Evolutionary conservation across 2,113 vertebrate species (phyloP).

Genomic region (Rhabdomys dilectus): DNA sequence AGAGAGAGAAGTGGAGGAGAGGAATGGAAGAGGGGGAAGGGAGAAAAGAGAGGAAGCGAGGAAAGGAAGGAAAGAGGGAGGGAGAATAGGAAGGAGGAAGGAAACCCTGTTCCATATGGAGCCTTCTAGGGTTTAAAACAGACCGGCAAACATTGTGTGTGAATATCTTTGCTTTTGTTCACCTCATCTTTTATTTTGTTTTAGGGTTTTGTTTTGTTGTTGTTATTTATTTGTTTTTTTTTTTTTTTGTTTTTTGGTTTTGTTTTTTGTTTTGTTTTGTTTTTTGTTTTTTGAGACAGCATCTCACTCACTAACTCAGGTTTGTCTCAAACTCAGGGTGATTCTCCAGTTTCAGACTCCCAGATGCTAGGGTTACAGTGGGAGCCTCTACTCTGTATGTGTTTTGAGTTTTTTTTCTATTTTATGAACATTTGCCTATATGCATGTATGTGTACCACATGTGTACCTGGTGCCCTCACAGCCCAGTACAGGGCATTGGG

Average conservation of each 20-base stretch:
- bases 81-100: not conserved
- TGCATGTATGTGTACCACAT: not conserved
- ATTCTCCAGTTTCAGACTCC: not conserved
- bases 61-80: not conserved
- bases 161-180: not conserved
- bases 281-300: not conserved
- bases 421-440: not conserved
- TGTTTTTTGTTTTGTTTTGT: too few species aligned
- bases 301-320: not conserved
- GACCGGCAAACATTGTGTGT: not conserved
- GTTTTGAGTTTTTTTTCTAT: not conserved
- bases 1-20: not conserved
- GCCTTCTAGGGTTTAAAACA: too few species aligned
- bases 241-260: too few species aligned
- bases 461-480: not conserved
- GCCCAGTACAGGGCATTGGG: not conserved
- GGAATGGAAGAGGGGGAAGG: too few species aligned
- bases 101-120: too few species aligned
- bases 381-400: not conserved
- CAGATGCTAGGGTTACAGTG: not conserved
- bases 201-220: not conserved
- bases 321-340: not conserved
- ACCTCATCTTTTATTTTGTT: not conserved
- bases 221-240: too few species aligned
- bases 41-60: accelerated